phyloP scores from a whole-genome alignment of 2,113 vertebrate genomes.

The Merops nubicus region DNA sequence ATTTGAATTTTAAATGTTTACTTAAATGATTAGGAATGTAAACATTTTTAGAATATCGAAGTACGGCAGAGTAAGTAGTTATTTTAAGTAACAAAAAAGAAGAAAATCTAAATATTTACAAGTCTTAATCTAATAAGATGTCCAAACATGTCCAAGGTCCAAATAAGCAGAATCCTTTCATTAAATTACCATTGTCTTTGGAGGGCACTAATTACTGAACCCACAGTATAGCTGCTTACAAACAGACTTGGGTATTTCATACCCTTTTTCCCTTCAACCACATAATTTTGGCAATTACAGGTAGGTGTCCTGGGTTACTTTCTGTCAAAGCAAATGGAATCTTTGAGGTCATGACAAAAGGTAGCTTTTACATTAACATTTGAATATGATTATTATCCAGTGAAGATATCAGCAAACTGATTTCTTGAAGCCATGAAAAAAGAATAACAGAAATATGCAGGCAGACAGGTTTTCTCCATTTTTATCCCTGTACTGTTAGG shows the following conservation, averaged over 20 bases:
- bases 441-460: not conserved
- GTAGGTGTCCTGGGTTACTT: accelerated
- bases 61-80: not conserved
- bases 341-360: not conserved
- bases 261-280: not conserved
- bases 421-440: not conserved
- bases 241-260: not conserved
- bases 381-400: not conserved
- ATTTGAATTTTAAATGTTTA: not conserved
- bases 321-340: not conserved
- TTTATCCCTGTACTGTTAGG: not conserved
- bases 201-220: not conserved
- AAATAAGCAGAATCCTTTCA: not conserved
- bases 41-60: not conserved
- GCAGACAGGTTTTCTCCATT: not conserved
- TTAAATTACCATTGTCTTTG: not conserved
- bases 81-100: not conserved
- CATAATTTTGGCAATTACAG: not conserved
- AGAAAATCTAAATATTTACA: not conserved
- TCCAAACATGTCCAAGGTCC: not conserved
- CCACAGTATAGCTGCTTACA: not conserved
- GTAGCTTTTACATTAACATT: not conserved
- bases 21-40: no score
- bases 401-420: not conserved
- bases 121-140: not conserved